Base-by-base conservation (phyloP, 1,140 invertebrate species). In the Dysdera silvatica region DNA sequence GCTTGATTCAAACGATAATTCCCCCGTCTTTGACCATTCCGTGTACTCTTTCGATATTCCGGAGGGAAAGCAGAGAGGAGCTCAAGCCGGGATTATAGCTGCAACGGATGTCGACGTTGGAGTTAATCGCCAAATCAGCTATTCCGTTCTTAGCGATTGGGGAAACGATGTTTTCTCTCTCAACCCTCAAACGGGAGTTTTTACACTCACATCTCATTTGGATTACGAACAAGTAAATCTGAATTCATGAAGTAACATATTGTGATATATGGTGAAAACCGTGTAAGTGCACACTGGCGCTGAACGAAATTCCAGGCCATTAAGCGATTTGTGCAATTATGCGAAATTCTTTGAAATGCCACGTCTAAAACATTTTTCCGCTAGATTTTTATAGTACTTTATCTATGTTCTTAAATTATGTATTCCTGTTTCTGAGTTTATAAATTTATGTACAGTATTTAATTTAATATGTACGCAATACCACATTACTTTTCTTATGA, bases 161-260 rank as follows among this genome's bases (percentile, higher is more conserved):
- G 90, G 89, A 41, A 91, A 94, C 72, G 90, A 92, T 72, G 88
- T 94, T 0, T 97, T 98, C 76, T 87, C 88, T 1, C 79, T 98
- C 52, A 92, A 95, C 78, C 86, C 89, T 2, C 87, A 87, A 71
- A 91, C 86, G 12, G 91, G 91, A 33, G 82, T 90, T 14, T 90
- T 97, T 73, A 93, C 89, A 4, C 78, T 95, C 10, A 93, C 89
- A 2, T 86, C 88, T 0, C 81, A 85, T 67, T 82, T 95, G 48
- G 93, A 97, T 77, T 93, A 95, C 76, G 94, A 97, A 80, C 87
- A 91, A 82, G 89, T 93, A 76, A 81, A 8, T 2, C 24, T 14
- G 24, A 2, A 20, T 20, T 45, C 24, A 18, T 14, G 1, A 45
- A 7, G n/a, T 45, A 45, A 16, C 41, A 14, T 1, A n/a, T n/a